Evolutionary conservation across 2,113 vertebrate species (phyloP).

Genomic region (Misgurnus anguillicaudatus): DNA sequence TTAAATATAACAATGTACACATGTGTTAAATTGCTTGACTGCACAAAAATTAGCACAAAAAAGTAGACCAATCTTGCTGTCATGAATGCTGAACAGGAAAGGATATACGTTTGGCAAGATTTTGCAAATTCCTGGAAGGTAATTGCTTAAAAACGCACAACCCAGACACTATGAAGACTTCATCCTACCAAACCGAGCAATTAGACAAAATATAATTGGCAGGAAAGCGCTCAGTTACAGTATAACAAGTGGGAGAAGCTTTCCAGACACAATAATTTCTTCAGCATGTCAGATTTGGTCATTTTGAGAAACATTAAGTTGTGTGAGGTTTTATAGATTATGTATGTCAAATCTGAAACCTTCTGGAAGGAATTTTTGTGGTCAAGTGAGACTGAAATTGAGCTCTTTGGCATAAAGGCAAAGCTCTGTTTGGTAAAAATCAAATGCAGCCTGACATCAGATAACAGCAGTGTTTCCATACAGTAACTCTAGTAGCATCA

Average conservation of each 20-base stretch:
- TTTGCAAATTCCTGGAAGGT: no score
- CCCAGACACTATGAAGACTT: no score
- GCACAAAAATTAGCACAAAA: neutral
- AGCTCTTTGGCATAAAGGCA: neutral
- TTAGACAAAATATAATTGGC: neutral
- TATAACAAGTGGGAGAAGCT: neutral
- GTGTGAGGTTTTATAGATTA: neutral
- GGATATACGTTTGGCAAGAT: no score
- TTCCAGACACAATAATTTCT: neutral
- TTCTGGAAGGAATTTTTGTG: neutral
- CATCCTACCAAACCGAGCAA: neutral
- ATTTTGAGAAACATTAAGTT: neutral
- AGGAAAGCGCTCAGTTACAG: neutral
- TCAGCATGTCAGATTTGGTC: slow-evolving; percentile 1
- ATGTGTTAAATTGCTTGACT: no score
- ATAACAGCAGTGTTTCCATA: neutral
- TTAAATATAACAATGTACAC: no score
- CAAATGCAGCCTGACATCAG: neutral
- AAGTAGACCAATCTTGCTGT: neutral
- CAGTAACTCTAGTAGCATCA: neutral
- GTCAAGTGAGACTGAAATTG: neutral
- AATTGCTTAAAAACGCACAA: no score
- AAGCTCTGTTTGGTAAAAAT: neutral
- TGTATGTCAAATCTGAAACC: neutral
- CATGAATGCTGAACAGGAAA: neutral